Evolutionary conservation across 2,797 vertebrate species (phyloP), one percentile per base, ranked within the genome.

Genomic region (Lepilemur septentrionalis): DNA sequence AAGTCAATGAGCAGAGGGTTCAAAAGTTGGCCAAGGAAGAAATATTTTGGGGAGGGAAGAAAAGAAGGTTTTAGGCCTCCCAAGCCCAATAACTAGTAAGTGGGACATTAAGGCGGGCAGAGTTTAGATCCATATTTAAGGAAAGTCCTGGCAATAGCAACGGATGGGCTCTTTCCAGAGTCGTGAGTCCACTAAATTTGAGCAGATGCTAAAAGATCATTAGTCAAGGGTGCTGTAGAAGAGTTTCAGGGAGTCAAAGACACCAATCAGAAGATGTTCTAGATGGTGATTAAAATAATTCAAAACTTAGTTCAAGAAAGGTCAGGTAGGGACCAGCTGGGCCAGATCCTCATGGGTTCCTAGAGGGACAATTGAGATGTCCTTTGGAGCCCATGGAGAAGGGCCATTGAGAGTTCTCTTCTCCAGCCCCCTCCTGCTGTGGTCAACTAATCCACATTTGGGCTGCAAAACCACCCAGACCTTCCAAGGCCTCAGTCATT

Each of bases 281-380:
- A 89, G 18, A 30, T 55, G 50, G 35, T 89, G 48, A 93, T 85
- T 59, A 72, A 91, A 92, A 67, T 32, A 61, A 80, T 72, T 94
- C 25, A 70, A 90, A 81, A 61, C 23, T 91, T 80, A 86, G 61
- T 57, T 91, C 32, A 69, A 87, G 43, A 46, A 87, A 89, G 20
- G 18, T 59, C 67, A 11, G 18, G 46, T 48, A 46, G 22, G 22
- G 25, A 52, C 23, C 81, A 55, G 4, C 30, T 52, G 30, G 5
- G 35, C 52, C 32, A 38, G 57, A 55, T 69, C 30, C 38, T 41
- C 41, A 11, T 3, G 8, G 15, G 61, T 38, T 89, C 75, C 43
- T 69, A 43, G 4, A 67, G 14, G 30, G 13, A n/a, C n/a, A n/a
- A 57, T n/a, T 7, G 52, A 75, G 57, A 52, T 15, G 20, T n/a